Percentiles rank a stretch among this genome's conserved stretches.
Evolutionary conservation across 2,797 vertebrate species (phyloP).

Genomic region (Gastrophryne carolinensis): DNA sequence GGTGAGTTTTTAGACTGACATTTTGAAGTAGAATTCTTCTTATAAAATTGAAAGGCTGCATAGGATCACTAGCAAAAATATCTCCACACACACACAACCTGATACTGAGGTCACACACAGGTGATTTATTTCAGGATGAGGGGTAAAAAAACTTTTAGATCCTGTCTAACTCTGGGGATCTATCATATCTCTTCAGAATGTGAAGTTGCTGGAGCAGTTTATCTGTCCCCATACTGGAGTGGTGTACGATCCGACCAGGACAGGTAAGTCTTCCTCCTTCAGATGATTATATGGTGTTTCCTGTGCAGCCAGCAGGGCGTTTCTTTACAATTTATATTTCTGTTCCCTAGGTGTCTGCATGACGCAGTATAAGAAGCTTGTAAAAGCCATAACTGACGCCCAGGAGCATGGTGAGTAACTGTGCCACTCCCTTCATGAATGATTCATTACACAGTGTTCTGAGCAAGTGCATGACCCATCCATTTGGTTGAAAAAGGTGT

Average conservation of each 20-base stretch:
- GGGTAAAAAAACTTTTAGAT: no score
- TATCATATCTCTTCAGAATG: slow-evolving; percentile 70
- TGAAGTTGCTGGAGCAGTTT: slow-evolving; percentile 88
- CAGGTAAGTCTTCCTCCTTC: slow-evolving; percentile 67
- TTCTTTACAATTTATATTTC: not conserved
- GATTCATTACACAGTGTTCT: not conserved
- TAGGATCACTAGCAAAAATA: no score
- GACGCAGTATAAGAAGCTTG: slow-evolving; percentile 81
- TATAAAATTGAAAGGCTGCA: no score
- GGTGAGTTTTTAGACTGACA: no score
- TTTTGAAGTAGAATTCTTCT: no score
- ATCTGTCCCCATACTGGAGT: slow-evolving; percentile 76
- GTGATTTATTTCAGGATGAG: no score
- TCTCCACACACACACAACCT: no score
- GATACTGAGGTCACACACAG: no score
- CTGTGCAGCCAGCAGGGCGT: not conserved
- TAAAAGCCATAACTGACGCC: slow-evolving; percentile 71
- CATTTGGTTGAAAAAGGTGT: no score
- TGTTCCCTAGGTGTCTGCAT: slow-evolving; percentile 79
- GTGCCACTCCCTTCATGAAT: not conserved
- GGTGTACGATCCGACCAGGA: slow-evolving; percentile 78
- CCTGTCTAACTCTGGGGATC: no score
- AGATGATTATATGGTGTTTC: not conserved
- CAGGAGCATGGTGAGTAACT: slow-evolving; percentile 72
- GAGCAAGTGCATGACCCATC: no score